Evolutionary conservation across 2,888 invertebrate species (phyloP).

Genomic region (Eutolmus rufibarbis): DNA sequence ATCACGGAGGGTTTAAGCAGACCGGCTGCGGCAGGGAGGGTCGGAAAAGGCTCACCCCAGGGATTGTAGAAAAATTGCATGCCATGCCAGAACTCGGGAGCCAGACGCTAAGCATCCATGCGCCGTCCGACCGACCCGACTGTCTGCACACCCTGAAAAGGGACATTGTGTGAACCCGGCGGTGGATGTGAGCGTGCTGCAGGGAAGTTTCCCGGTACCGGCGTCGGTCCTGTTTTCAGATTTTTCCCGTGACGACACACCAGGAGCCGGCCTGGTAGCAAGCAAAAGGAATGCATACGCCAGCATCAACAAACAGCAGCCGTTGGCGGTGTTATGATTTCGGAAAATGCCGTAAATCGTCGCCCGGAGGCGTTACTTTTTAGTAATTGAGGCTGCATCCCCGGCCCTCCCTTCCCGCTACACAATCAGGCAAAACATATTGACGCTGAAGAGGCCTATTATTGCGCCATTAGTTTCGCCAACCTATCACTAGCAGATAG

Average conservation of each 20-base stretch:
- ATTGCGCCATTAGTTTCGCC: background rate
- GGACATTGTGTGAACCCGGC: background rate
- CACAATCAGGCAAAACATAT: background rate
- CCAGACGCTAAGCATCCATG: conserved; percentile 38
- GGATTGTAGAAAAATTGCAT: conserved; percentile 27
- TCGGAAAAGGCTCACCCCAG: background rate
- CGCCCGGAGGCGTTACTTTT: background rate
- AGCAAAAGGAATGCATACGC: background rate
- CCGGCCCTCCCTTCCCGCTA: background rate
- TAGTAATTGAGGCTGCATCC: background rate
- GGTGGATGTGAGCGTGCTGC: background rate
- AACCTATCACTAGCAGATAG: background rate
- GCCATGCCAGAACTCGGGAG: background rate
- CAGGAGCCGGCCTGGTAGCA: background rate
- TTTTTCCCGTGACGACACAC: background rate
- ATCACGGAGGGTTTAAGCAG: background rate
- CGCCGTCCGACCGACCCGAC: background rate
- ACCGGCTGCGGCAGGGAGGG: background rate
- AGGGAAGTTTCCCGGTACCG: conserved; percentile 2
- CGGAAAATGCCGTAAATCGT: background rate
- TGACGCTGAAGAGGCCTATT: background rate
- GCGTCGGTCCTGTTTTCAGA: background rate
- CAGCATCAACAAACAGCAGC: background rate
- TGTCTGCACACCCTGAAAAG: background rate
- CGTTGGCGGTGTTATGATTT: background rate